Conservation (phyloP, 2,888 invertebrate genomes). For the Phragmatobia fuliginosa region DNA sequence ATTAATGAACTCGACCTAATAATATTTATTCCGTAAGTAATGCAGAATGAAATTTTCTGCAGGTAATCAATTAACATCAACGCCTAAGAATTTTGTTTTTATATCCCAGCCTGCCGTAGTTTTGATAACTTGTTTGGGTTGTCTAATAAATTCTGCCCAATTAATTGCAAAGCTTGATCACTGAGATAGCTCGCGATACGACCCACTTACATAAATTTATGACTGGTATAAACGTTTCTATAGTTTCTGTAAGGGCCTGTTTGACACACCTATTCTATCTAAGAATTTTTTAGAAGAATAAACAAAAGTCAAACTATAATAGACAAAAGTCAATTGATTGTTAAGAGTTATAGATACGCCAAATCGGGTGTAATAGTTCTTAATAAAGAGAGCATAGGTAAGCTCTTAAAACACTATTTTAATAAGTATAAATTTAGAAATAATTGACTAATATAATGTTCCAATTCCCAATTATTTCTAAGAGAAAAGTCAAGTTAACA, state of each 20-base stretch:
- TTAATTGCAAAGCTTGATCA: constrained; percentile 11
- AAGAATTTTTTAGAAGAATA: neutral
- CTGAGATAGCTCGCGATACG: constrained; percentile 15
- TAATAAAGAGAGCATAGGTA: too few species aligned
- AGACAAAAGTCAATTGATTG: too few species aligned
- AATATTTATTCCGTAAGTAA: neutral
- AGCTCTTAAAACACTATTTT: too few species aligned
- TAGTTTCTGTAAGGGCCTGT: neutral
- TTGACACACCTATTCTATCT: neutral
- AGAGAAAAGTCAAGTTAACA: too few species aligned
- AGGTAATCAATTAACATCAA: neutral
- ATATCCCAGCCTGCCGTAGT: neutral
- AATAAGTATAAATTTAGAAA: too few species aligned
- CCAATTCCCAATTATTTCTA: too few species aligned
- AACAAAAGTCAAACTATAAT: too few species aligned
- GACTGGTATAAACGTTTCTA: neutral
- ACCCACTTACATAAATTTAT: constrained; percentile 17
- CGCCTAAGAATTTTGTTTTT: neutral
- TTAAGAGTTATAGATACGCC: too few species aligned
- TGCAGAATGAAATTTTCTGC: neutral
- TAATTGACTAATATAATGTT: too few species aligned
- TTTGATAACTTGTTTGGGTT: neutral
- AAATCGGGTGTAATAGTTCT: too few species aligned
- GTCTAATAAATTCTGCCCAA: constrained; percentile 14
- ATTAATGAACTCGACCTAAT: neutral